Conservation (phyloP, 2,888 invertebrate genomes). For the Actias luna region DNA sequence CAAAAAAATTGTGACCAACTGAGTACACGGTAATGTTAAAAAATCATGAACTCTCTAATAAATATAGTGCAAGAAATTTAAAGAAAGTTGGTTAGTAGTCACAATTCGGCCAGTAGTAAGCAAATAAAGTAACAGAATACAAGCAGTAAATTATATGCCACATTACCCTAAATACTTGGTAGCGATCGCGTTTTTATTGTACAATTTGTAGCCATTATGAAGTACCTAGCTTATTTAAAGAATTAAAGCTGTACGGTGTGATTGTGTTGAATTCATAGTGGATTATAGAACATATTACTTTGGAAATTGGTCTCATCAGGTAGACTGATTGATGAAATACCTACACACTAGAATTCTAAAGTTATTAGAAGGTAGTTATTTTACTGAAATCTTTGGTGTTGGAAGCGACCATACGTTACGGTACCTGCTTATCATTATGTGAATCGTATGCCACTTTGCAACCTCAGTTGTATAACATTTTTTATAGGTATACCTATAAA, state of each 20-base stretch:
- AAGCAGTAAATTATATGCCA: constrained; percentile 2
- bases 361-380: too few species aligned
- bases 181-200: not conserved
- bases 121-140: not conserved
- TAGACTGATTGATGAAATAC: too few species aligned
- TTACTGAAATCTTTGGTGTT: too few species aligned
- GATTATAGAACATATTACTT: not conserved
- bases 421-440: too few species aligned
- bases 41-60: not conserved
- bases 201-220: not conserved
- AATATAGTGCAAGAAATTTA: not conserved
- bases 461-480: too few species aligned
- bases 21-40: not conserved
- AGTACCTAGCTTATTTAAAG: not conserved
- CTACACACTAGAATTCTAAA: too few species aligned
- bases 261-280: not conserved
- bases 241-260: not conserved
- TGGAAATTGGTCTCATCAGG: too few species aligned
- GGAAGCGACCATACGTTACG: too few species aligned
- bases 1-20: not conserved
- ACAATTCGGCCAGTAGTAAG: not conserved
- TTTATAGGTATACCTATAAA: too few species aligned
- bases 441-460: too few species aligned
- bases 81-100: not conserved
- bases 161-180: constrained; percentile 1